A percentile compares a stretch with the other conserved stretches of the same genome.
These are phyloP conservation scores for Anolis apletophallus DNA, from an alignment of 2,797 vertebrate species.

Conservation along the genomic window DNA sequence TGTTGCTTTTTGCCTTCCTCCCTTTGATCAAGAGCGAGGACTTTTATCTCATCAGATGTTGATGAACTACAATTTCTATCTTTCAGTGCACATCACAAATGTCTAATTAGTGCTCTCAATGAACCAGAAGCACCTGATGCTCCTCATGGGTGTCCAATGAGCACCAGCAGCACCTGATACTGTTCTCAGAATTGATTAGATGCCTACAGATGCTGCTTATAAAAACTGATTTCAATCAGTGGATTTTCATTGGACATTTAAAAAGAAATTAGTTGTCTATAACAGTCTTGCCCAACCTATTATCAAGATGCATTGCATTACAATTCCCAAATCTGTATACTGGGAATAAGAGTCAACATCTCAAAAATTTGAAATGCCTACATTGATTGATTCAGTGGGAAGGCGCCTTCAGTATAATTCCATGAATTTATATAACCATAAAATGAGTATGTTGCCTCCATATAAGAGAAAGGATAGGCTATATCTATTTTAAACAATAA, in stretches of 20 bases:
- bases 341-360: not conserved
- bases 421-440: not conserved
- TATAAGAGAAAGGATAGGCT: not conserved
- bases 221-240: not conserved
- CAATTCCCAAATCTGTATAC: not conserved
- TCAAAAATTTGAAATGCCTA: not conserved
- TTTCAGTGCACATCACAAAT: too few species aligned
- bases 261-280: not conserved
- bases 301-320: not conserved
- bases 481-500: too few species aligned
- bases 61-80: not conserved
- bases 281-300: not conserved
- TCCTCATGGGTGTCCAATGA: too few species aligned
- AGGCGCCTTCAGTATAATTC: not conserved
- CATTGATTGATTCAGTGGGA: not conserved
- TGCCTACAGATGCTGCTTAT: not conserved
- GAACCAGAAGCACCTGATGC: too few species aligned
- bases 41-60: not conserved
- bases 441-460: too few species aligned
- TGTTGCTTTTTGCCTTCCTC: too few species aligned
- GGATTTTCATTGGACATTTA: not conserved
- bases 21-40: too few species aligned
- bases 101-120: too few species aligned
- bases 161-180: too few species aligned
- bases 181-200: slow-evolving; percentile 21